A percentile compares a stretch with the other conserved stretches of the same genome.
These are phyloP conservation scores for Craseonycteris thonglongyai DNA, from an alignment of 2,113 vertebrate genomes.

Conservation along the genomic window DNA sequence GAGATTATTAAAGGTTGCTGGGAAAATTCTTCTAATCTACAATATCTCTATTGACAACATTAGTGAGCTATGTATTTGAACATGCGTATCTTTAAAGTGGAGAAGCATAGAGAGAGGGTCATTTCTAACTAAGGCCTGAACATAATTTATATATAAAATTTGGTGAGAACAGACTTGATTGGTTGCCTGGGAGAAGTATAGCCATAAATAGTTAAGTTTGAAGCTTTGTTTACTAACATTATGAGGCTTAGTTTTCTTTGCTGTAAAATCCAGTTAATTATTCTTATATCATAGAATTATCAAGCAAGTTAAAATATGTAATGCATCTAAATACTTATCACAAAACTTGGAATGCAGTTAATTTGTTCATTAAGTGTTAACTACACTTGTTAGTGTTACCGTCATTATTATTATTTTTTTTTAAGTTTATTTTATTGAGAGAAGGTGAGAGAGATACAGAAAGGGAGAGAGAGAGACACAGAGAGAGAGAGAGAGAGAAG, in stretches of 20 bases:
- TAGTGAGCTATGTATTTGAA: not conserved
- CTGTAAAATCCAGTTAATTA: constrained; percentile 3
- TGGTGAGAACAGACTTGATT: not conserved
- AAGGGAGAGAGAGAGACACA: too few species aligned
- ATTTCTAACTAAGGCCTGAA: not conserved
- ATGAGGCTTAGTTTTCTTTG: not conserved
- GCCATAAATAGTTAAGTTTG: not conserved
- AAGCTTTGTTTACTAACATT: not conserved
- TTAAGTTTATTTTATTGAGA: too few species aligned
- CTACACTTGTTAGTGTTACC: not conserved
- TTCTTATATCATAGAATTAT: not conserved
- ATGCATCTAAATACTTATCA: not conserved
- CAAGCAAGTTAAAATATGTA: not conserved
- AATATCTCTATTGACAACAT: not conserved
- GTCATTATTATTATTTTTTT: not conserved
- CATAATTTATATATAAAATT: constrained; percentile 7
- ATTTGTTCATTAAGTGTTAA: not conserved
- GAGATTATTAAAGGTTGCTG: not conserved
- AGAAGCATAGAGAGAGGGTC: not conserved
- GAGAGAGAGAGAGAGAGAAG: too few species aligned
- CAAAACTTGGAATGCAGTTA: not conserved
- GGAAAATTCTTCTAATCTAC: not conserved
- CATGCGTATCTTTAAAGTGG: not conserved
- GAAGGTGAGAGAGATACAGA: too few species aligned
- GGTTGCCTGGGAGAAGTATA: not conserved